These are phyloP conservation scores for Scaptomyza flava DNA, from an alignment of 2,888 invertebrate genomes.

Conservation along the genomic window DNA sequence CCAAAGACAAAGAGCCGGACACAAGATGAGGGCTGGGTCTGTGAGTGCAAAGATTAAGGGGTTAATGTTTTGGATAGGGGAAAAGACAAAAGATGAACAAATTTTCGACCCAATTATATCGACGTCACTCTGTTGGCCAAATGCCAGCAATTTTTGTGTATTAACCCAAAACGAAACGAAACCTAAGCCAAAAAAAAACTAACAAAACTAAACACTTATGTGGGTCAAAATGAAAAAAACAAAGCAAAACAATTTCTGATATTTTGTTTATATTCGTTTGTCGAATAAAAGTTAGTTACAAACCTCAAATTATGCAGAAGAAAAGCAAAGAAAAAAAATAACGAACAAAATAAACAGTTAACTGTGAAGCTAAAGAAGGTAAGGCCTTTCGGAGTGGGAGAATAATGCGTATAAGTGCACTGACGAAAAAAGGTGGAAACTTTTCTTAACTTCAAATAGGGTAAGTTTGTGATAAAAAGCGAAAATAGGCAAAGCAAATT, in stretches of 20 bases:
- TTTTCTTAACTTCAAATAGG: neutral
- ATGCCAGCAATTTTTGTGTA: slow-evolving; percentile 42
- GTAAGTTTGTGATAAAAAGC: neutral
- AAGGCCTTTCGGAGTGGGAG: slow-evolving; percentile 5
- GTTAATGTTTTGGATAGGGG: slow-evolving; percentile 31
- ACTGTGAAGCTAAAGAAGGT: slow-evolving; percentile 4
- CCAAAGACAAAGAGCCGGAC: slow-evolving; percentile 56
- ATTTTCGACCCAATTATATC: slow-evolving; percentile 49
- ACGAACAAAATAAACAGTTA: slow-evolving; percentile 21
- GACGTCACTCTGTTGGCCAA: slow-evolving; percentile 34
- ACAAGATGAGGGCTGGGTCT: slow-evolving; percentile 27
- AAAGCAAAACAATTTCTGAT: slow-evolving; percentile 44
- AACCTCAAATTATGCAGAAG: slow-evolving; percentile 30
- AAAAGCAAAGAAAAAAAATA: slow-evolving; percentile 5
- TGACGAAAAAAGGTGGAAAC: neutral
- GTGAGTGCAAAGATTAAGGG: slow-evolving; percentile 42
- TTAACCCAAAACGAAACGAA: slow-evolving; percentile 49
- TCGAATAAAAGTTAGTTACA: slow-evolving; percentile 34
- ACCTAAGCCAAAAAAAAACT: slow-evolving; percentile 19
- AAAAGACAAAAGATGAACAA: slow-evolving; percentile 10
- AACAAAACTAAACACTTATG: slow-evolving; percentile 24
- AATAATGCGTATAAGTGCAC: neutral
- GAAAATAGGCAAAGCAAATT: neutral
- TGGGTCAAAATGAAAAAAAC: slow-evolving; percentile 41
- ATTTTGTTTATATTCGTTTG: slow-evolving; percentile 51